Percentiles rank a stretch among this genome's conserved stretches.
These are phyloP conservation scores for Proisotoma minuta DNA, from an alignment of 2,888 invertebrate genomes.

Conservation along the genomic window DNA sequence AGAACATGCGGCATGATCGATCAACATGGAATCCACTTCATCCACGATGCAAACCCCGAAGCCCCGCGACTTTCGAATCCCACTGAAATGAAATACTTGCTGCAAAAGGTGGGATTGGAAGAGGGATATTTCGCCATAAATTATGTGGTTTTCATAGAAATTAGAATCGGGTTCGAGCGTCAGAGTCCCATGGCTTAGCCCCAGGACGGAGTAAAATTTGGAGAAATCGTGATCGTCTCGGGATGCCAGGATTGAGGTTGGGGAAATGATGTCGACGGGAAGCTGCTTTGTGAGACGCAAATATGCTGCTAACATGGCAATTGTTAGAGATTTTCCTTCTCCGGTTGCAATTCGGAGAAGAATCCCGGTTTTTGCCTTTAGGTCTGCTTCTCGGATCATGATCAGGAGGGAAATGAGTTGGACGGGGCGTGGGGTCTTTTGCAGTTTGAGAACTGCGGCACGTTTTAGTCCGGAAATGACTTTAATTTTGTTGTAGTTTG, in stretches of 20 bases:
- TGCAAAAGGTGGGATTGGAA: constrained; percentile 2
- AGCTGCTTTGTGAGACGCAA: background rate
- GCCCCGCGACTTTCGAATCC: background rate
- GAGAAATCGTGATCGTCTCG: background rate
- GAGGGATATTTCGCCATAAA: constrained; percentile 11
- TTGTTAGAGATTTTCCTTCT: constrained; percentile 3
- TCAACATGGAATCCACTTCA: constrained; percentile 17
- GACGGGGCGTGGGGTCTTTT: no score
- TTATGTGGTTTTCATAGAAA: background rate
- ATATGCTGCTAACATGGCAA: constrained; percentile 6
- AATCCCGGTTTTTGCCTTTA: no score
- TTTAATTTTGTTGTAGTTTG: no score
- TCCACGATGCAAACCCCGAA: constrained; percentile 10
- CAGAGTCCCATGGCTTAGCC: background rate
- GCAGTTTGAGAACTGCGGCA: no score
- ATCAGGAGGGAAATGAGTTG: no score
- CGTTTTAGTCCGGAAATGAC: no score
- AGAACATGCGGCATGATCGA: constrained; percentile 2
- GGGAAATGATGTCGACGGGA: background rate
- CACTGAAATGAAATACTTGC: background rate
- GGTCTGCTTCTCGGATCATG: no score
- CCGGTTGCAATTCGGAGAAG: background rate
- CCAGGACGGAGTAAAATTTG: background rate
- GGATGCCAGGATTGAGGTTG: background rate
- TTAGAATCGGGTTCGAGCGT: background rate